Base-by-base conservation (phyloP, 1,140 invertebrate species). In the Halictus rubicundus region DNA sequence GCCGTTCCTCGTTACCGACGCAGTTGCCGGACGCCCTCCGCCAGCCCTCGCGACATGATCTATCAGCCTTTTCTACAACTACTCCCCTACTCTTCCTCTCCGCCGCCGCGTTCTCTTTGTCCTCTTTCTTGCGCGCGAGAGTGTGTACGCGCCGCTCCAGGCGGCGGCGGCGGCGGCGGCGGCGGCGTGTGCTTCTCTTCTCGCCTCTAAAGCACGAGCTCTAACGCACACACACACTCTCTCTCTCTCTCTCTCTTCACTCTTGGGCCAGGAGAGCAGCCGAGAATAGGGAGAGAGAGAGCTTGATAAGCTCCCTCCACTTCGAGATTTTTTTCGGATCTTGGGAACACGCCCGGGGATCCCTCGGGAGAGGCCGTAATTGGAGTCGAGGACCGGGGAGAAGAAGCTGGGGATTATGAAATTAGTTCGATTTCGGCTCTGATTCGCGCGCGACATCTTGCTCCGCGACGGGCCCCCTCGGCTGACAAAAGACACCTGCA, bases 1-100 rank as follows among this genome's bases (percentile, higher is more conserved):
- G 87, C 84, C 85, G 86, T 86, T 91, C 84, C 89, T 92, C 87
- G 89, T 92, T 91, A 91, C 89, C 88, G 85, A 88, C 87, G 79
- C 84, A 83, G 84, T 88, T 83, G 88, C 88, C 68, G 85, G 84
- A 88, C 85, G 80, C 81, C 86, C 84, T 86, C 82, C 82, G 79
- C 78, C 75, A 59, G 72, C 82, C 82, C 87, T 86, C 82, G 65
- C 88, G 86, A 89, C 88, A 89, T 87, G 86, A 88, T 89, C 88
- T 87, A 87, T 86, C 87, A 86, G 87, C 70, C 83, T 88, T 78
- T 80, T 84, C 84, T 86, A 85, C 84, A 59, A 81, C 82, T 84
- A 74, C 80, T 65, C 72, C 59, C 61, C 59, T 61, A 52, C 39
- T 19, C 23, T 52, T 46, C 52, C 52, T 21, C 60, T 21, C 60